Conservation (phyloP, 2,888 invertebrate species). For the Chromoteleia sp. region DNA sequence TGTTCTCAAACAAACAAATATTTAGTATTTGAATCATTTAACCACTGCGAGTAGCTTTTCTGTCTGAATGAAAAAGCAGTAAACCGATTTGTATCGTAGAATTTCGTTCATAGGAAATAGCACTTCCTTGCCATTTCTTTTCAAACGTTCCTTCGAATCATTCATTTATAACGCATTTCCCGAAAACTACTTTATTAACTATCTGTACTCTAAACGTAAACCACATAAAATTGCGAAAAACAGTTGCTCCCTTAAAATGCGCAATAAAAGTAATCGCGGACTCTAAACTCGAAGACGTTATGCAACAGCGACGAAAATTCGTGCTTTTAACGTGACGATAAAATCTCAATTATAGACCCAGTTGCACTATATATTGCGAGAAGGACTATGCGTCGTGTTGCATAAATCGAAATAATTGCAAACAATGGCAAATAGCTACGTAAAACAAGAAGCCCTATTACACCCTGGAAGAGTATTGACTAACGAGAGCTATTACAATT, state of each 20-base stretch:
- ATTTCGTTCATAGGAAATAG: no score
- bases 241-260: slow-evolving; percentile 1
- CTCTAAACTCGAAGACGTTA: slow-evolving; percentile 24
- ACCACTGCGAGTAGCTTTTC: no score
- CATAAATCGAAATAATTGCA: slow-evolving; percentile 77
- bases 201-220: slow-evolving; percentile 1
- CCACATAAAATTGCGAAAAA: slow-evolving; percentile 15
- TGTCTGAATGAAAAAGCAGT: no score
- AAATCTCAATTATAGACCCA: slow-evolving; percentile 77
- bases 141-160: no score
- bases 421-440: slow-evolving; percentile 76
- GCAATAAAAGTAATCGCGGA: slow-evolving; percentile 35
- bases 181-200: slow-evolving; percentile 24
- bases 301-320: slow-evolving; percentile 55
- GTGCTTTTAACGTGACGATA: slow-evolving; percentile 70
- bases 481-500: slow-evolving; percentile 76
- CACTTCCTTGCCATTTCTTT: no score
- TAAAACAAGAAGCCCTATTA: slow-evolving; percentile 76
- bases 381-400: slow-evolving; percentile 62
- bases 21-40: no score
- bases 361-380: slow-evolving; percentile 35
- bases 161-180: slow-evolving; percentile 16
- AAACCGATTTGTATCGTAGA: no score
- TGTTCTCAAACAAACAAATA: no score
- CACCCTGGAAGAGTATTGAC: slow-evolving; percentile 72